Base-by-base conservation (phyloP, 2,113 vertebrate genomes). In the Rhipidura dahli region DNA sequence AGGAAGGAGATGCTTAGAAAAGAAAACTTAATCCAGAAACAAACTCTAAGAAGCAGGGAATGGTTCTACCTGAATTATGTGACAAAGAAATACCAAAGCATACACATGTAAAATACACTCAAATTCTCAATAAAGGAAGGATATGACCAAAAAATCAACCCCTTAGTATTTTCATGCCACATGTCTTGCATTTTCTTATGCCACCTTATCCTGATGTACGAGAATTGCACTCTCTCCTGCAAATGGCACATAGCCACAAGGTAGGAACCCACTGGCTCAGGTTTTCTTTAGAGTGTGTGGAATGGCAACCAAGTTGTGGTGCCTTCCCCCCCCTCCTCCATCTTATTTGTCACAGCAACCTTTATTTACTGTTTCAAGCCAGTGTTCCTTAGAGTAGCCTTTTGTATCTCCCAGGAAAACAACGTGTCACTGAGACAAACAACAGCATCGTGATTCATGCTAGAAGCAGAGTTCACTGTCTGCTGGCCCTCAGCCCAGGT, bases 401-500 rank as follows among this genome's bases (percentile, higher is more conserved):
- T 90, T 83, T 86, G 47, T 75, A 78, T 83, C 92, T 51, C 81
- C 51, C 83, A 86, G 59, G 60, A 80, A 93, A 95, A 88, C 69
- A 84, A 54, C 15, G 1, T 77, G 68, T 73, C 64, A 63, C 68
- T 63, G 54, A 64, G 68, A 77, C 81, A 87, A 87, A 87, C 51
- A 85, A 37, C 80, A 90, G 7, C 56, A 42, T 5, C 0, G 0
- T 40, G 54, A 81, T 66, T 86, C 90, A 57, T 13, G 5, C 71
- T 47, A 35, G 59, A 56, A 78, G 60, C 68, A 37, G 51, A 88
- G 87, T 44, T 96, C 90, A 56, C 47, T 66, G 44, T 37, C 75
- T 78, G 59, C 79, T 96, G 93, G 92, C 64, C 71, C 33, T 92
- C 88, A 68, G 85, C 76, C 90, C 87, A 80, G 87, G 70, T 40